These are phyloP conservation scores for Lymantria monacha DNA, from an alignment of 2,888 invertebrate species.

Conservation along the genomic window DNA sequence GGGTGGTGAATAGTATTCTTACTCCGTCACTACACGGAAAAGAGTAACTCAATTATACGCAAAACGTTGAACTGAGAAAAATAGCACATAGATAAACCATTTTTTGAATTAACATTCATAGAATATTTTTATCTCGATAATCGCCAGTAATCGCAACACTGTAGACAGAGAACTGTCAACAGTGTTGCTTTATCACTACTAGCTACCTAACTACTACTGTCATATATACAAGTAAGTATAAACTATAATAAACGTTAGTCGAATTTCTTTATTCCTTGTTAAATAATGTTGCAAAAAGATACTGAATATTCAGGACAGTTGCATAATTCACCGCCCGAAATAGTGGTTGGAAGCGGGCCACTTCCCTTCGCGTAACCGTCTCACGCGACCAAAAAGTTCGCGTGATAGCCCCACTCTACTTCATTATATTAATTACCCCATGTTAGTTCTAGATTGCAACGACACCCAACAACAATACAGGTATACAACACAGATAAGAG, in stretches of 20 bases:
- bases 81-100: no score
- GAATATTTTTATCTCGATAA: no score
- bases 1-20: no score
- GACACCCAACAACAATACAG: constrained; percentile 75
- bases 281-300: constrained; percentile 37
- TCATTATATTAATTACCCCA: constrained; percentile 80
- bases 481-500: constrained; percentile 75
- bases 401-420: constrained; percentile 63
- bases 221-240: neutral
- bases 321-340: constrained; percentile 61
- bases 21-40: no score
- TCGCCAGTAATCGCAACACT: no score
- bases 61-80: no score
- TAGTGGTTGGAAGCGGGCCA: constrained; percentile 47
- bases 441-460: constrained; percentile 68
- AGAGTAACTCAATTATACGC: no score
- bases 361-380: constrained; percentile 38
- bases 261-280: neutral
- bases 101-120: no score
- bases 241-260: neutral
- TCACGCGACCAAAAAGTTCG: constrained; percentile 70
- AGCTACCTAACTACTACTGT: no score
- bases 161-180: no score
- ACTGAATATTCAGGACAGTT: constrained; percentile 39
- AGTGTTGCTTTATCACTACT: no score